Conservation (phyloP, 2,888 invertebrate species). For the Endomychus coccineus region DNA sequence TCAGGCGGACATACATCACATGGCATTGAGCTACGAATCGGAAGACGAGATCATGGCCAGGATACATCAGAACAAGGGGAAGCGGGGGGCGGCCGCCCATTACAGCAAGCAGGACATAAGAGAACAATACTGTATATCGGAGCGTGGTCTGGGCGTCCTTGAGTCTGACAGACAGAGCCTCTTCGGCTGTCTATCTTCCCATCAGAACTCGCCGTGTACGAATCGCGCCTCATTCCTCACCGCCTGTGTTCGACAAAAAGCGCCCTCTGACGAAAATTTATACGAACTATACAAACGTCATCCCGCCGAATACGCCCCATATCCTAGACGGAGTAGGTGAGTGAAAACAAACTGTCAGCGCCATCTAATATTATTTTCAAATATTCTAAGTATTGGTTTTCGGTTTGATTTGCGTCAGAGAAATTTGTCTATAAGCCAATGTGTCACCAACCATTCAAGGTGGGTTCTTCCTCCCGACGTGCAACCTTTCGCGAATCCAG, state of each 20-base stretch:
- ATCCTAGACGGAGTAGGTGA: slow-evolving; percentile 59
- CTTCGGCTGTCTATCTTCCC: slow-evolving; percentile 79
- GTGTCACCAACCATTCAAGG: too few species aligned
- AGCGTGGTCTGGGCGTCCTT: slow-evolving; percentile 77
- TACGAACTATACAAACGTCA: slow-evolving; percentile 45
- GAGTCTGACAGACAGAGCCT: slow-evolving; percentile 57
- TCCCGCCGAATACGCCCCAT: slow-evolving; percentile 68
- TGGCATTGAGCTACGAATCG: slow-evolving; percentile 68
- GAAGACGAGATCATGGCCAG: slow-evolving; percentile 74
- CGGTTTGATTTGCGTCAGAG: too few species aligned
- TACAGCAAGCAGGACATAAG: slow-evolving; percentile 87
- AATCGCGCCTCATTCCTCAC: slow-evolving; percentile 60
- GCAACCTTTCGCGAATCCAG: too few species aligned
- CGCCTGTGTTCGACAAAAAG: slow-evolving; percentile 77
- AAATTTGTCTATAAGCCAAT: too few species aligned
- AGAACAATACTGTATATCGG: slow-evolving; percentile 91
- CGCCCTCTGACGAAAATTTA: slow-evolving; percentile 83
- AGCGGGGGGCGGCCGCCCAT: slow-evolving; percentile 48
- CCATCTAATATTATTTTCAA: too few species aligned
- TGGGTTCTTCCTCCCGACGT: too few species aligned
- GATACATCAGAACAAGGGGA: slow-evolving; percentile 48
- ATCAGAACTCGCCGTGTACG: slow-evolving; percentile 62
- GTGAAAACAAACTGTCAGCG: too few species aligned
- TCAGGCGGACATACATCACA: slow-evolving; percentile 63
- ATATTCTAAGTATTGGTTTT: too few species aligned